Evolutionary conservation across 2,888 invertebrate species (phyloP), one percentile per base, ranked within the genome.

Genomic region (Drosophila leonis): DNA sequence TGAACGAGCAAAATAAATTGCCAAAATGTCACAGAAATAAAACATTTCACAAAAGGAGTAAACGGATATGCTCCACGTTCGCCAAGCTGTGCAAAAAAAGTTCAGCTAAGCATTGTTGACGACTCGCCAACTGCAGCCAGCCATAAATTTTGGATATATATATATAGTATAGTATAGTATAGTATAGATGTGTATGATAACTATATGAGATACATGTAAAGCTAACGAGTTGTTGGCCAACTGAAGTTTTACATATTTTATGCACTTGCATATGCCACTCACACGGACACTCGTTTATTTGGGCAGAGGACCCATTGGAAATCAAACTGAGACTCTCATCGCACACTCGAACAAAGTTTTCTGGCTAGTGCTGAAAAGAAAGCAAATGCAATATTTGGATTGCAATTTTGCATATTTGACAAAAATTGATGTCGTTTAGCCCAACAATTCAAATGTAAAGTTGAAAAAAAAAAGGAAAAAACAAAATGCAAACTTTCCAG

Each of bases 11-110:
- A 89, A 84, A 82, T 73, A 89, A 87, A 83, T 83, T 74, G 88
- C 75, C 72, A 88, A 90, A 82, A 71, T 89, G 83, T 81, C 84
- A 75, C 51, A 56, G 37, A 72, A 78, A 60, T 75, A 72, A 83
- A 78, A 70, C 65, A 60, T 69, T 69, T 35, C 15, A 24, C 60
- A 65, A 65, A 61, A 51, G 44, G 61, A 68, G 10, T n/a, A 0
- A 20, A 70, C 51, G 67, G 46, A 59, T 66, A 59, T 44, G 68
- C 44, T 46, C 18, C 48, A 49, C 48, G 48, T 13, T 10, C 15
- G 35, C 42, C 49, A n/a, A 31, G 8, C 67, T 49, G n/a, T n/a
- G 13, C 35, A 15, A 46, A 37, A 15, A 46, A 37, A 29, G 41
- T 61, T 72, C 27, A 56, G 35, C 74, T 18, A 51, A 35, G 63